Evolutionary conservation across 2,113 vertebrate genomes (phyloP).

Genomic region (Pygoscelis adeliae): DNA sequence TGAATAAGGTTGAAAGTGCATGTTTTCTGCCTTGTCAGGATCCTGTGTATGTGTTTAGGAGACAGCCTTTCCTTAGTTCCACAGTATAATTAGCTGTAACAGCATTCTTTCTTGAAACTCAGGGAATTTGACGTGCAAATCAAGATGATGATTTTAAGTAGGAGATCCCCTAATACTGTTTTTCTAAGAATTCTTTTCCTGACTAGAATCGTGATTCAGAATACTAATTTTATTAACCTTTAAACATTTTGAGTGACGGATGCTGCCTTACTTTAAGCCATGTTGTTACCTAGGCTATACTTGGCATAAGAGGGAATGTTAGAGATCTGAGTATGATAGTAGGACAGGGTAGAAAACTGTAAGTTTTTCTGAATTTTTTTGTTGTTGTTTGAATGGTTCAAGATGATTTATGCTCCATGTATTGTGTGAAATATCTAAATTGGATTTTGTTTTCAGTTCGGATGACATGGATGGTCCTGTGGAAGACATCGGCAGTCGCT

Average conservation of each 20-base stretch:
- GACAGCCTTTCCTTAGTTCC: not conserved
- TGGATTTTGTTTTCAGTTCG: constrained; percentile 78
- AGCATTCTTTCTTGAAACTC: not conserved
- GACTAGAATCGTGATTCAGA: not conserved
- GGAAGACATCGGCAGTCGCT: constrained; percentile 97
- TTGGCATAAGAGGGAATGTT: not conserved
- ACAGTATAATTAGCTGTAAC: accelerated
- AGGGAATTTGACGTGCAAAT: not conserved
- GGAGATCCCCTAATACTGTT: not conserved
- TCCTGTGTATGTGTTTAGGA: not conserved
- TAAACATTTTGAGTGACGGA: accelerated
- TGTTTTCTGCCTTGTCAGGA: not conserved
- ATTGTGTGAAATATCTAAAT: not conserved
- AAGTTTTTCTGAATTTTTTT: not conserved
- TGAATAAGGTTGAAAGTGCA: not conserved
- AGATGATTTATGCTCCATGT: not conserved
- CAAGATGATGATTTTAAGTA: not conserved
- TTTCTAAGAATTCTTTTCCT: not conserved
- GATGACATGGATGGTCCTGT: constrained; percentile 97
- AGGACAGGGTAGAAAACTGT: not conserved
- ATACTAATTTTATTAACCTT: not conserved
- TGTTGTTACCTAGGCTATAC: not conserved
- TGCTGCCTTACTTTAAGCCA: not conserved
- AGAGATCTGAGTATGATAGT: not conserved
- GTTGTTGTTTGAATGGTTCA: not conserved